Conservation (phyloP, 2,797 vertebrate genomes). For the Phoeniculus purpureus region DNA sequence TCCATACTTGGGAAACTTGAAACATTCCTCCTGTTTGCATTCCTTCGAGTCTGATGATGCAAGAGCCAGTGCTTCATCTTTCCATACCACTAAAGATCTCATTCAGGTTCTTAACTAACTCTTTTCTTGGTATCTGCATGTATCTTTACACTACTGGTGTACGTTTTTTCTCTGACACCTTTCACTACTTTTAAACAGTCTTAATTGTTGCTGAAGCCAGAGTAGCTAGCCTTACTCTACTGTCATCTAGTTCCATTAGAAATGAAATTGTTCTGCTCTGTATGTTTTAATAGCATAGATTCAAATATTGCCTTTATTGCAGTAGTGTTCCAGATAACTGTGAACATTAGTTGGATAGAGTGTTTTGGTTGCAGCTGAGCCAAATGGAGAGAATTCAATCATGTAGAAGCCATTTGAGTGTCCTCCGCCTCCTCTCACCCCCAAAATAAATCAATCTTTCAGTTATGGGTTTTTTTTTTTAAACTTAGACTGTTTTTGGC, state of each 20-base stretch:
- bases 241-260: neutral
- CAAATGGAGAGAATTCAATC: neutral
- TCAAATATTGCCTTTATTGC: neutral
- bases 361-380: neutral
- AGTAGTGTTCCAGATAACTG: neutral
- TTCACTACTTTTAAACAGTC: neutral
- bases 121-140: neutral
- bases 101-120: neutral
- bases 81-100: neutral
- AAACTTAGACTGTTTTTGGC: neutral
- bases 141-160: neutral
- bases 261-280: neutral
- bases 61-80: neutral
- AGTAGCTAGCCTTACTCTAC: neutral
- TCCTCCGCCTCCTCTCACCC: neutral
- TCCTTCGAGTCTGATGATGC: neutral
- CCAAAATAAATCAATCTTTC: too few species aligned
- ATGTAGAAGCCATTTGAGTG: neutral
- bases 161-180: neutral
- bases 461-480: neutral
- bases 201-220: neutral
- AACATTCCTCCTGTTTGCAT: neutral
- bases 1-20: neutral
- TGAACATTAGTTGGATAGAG: neutral
- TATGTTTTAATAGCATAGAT: neutral